Evolutionary conservation across 2,113 vertebrate species (phyloP).

Genomic region (Nerophis ophidion): DNA sequence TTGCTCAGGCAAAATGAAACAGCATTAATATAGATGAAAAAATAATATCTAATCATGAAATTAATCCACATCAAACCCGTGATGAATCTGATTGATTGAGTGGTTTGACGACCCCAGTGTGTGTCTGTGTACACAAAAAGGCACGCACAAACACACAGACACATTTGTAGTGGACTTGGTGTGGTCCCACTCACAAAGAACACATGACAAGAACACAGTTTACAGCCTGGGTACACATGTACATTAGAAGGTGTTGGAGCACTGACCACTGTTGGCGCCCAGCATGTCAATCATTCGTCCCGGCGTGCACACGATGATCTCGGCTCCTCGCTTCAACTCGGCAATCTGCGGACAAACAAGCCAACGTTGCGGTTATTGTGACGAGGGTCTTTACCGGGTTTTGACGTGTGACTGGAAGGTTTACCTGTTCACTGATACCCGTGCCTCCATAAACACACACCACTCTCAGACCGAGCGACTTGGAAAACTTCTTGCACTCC

Average conservation of each 20-base stretch:
- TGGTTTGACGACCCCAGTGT: not conserved
- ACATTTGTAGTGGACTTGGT: too few relatives aligned
- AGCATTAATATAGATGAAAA: too few relatives aligned
- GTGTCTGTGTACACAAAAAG: too few relatives aligned
- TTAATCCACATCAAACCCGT: too few relatives aligned
- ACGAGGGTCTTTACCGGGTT: too few relatives aligned
- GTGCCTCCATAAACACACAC: conserved; percentile 99
- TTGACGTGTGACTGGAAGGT: not conserved
- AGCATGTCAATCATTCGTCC: conserved; percentile 99
- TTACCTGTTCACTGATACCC: conserved; percentile 97
- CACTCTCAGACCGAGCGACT: conserved; percentile 86
- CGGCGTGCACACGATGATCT: conserved; percentile 98
- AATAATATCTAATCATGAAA: too few relatives aligned
- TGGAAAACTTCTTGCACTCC: conserved; percentile 99
- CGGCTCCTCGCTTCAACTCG: conserved; percentile 97
- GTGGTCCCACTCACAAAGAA: too few relatives aligned
- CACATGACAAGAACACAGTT: not conserved
- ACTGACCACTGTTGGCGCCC: conserved; percentile 97
- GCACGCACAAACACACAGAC: too few relatives aligned
- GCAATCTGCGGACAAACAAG: conserved; percentile 77
- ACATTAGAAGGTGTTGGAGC: not conserved
- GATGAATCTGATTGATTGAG: too few relatives aligned
- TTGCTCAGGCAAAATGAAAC: too few relatives aligned
- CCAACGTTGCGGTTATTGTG: not conserved
- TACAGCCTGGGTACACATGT: not conserved